phyloP scores from a whole-genome alignment of 53 echinoderm and acorn worm genomes.

The Luidia sarsii region DNA sequence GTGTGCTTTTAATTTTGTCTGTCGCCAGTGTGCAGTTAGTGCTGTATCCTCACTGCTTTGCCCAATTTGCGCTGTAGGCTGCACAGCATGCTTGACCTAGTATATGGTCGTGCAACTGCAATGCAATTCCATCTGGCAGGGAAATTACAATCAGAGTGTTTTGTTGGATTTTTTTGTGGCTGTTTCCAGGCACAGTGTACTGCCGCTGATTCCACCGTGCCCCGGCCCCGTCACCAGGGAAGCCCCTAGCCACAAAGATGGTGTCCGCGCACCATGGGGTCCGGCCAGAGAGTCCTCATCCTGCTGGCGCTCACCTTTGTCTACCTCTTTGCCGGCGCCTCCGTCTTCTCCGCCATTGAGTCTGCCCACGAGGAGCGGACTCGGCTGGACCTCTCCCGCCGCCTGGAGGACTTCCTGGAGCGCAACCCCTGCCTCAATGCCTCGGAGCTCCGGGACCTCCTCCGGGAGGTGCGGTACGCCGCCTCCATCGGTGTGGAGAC shows the following conservation, averaged over 20 bases:
- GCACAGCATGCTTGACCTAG: too few species aligned
- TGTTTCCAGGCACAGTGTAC: too few species aligned
- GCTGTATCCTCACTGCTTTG: too few species aligned
- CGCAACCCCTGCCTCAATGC: constrained; percentile 10
- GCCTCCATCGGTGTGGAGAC: constrained; percentile 40
- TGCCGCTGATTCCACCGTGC: too few species aligned
- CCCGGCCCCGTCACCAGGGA: not conserved
- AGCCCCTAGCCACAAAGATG: constrained; percentile 6
- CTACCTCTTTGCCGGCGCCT: constrained; percentile 52
- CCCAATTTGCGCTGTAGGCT: too few species aligned
- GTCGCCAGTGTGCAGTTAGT: too few species aligned
- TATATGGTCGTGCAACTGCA: too few species aligned
- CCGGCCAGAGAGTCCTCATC: constrained; percentile 26
- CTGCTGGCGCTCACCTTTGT: constrained; percentile 21
- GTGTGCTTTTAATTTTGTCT: too few species aligned
- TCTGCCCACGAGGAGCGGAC: constrained; percentile 22
- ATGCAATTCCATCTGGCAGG: too few species aligned
- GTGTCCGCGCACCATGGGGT: constrained; percentile 22
- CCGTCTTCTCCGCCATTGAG: constrained; percentile 61
- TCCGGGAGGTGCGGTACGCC: constrained; percentile 24
- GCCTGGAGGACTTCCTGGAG: constrained; percentile 33
- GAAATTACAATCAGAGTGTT: too few species aligned
- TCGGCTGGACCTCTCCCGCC: constrained; percentile 13
- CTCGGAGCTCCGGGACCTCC: constrained; percentile 25
- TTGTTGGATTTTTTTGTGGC: too few species aligned